phyloP scores from a whole-genome alignment of 1,140 invertebrate genomes.

The Octopus sinensis region DNA sequence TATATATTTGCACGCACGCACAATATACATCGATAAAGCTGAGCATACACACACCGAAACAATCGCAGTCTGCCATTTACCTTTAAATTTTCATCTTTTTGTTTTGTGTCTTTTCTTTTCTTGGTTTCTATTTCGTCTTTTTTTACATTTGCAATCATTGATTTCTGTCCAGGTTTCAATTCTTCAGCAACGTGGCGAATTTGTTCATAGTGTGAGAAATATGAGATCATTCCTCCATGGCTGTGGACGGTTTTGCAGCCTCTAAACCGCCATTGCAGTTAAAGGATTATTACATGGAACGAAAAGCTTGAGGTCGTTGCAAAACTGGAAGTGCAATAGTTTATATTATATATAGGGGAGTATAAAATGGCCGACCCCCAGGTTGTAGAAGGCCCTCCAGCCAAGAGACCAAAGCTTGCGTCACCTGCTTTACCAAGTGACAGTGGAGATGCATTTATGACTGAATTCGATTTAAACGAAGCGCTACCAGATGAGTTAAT shows the following conservation, averaged over 20 bases:
- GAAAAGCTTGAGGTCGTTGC: slow-evolving; percentile 8
- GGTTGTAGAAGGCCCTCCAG: slow-evolving; percentile 88
- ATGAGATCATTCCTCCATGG: slow-evolving; percentile 2
- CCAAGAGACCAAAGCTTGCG: slow-evolving; percentile 84
- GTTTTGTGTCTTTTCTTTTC: too few relatives aligned
- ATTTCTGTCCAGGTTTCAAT: too few relatives aligned
- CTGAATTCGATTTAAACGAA: slow-evolving; percentile 53
- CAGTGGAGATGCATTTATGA: slow-evolving; percentile 60
- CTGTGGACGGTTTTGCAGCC: slow-evolving; percentile 23
- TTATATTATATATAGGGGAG: slow-evolving; percentile 21
- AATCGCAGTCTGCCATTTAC: too few relatives aligned
- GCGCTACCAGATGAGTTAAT: slow-evolving; percentile 89
- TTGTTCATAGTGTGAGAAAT: too few relatives aligned
- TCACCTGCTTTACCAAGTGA: slow-evolving; percentile 72
- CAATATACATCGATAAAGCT: too few relatives aligned
- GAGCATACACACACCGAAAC: too few relatives aligned
- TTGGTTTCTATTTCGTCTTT: too few relatives aligned
- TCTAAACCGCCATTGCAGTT: slow-evolving; percentile 28
- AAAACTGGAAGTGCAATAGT: slow-evolving; percentile 12
- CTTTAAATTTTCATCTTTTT: too few relatives aligned
- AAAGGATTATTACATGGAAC: slow-evolving; percentile 20
- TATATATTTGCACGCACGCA: too few relatives aligned
- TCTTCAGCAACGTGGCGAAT: too few relatives aligned
- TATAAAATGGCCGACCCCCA: slow-evolving; percentile 70
- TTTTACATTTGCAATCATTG: too few relatives aligned